These are phyloP conservation scores for Ceuthmochares aereus DNA, from an alignment of 2,113 vertebrate genomes.

Conservation along the genomic window DNA sequence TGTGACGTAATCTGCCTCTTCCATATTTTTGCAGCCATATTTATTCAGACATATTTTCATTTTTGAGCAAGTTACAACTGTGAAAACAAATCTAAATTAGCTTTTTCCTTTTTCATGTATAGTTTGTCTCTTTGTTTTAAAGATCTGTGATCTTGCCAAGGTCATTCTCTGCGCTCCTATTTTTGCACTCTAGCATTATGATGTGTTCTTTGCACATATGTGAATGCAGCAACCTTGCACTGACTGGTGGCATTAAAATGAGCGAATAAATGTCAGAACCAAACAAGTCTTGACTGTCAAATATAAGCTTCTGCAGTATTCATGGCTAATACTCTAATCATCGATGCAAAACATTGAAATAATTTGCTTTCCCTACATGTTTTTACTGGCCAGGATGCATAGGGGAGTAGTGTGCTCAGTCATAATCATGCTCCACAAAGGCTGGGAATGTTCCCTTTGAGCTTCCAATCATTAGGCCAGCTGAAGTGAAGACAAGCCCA, in stretches of 20 bases:
- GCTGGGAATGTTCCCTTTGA: conserved; percentile 81
- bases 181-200: conserved; percentile 13
- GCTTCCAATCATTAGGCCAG: conserved; percentile 79
- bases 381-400: conserved; percentile 75
- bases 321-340: conserved; percentile 73
- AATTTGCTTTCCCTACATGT: conserved; percentile 78
- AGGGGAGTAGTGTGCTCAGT: conserved; percentile 62
- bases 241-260: conserved; percentile 62
- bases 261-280: conserved; percentile 68
- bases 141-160: conserved; percentile 56
- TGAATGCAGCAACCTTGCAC: conserved; percentile 24
- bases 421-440: conserved; percentile 77
- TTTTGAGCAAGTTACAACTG: conserved; percentile 15
- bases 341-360: conserved; percentile 76
- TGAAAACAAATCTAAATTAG: conserved; percentile 28
- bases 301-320: conserved; percentile 64
- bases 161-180: conserved; percentile 45
- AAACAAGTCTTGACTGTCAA: conserved; percentile 66
- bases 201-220: conserved; percentile 15
- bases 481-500: conserved; percentile 85
- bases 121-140: conserved; percentile 53
- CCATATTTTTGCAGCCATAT: conserved; percentile 12
- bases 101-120: conserved; percentile 10
- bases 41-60: conserved; percentile 16
- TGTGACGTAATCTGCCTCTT: background rate